phyloP scores from a whole-genome alignment of 1,140 invertebrate species.

The Pachyrhynchus sulphureomaculatus region DNA sequence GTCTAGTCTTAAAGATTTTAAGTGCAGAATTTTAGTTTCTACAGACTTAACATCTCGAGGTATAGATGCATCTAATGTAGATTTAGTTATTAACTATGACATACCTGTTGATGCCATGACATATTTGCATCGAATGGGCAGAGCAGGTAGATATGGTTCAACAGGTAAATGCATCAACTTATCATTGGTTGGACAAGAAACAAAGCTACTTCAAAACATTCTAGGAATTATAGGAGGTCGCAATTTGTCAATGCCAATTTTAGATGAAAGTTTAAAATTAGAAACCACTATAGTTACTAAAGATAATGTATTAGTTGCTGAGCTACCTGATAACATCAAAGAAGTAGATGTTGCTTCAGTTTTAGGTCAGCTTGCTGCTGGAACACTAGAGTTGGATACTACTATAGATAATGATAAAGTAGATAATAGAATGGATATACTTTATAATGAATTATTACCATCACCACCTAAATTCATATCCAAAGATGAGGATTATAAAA shows the following conservation, averaged over 20 bases:
- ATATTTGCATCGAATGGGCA: conserved; percentile 94
- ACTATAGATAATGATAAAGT: not conserved
- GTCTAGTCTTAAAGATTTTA: conserved; percentile 72
- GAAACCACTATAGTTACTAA: not conserved
- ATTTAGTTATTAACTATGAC: conserved; percentile 93
- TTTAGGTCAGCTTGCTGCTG: conserved; percentile 8
- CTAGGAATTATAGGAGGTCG: conserved; percentile 54
- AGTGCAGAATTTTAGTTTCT: conserved; percentile 83
- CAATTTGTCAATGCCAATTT: conserved; percentile 53
- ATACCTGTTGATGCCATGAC: conserved; percentile 78
- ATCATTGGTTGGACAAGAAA: conserved; percentile 60
- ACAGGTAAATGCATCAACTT: conserved; percentile 72
- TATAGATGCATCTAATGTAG: conserved; percentile 89
- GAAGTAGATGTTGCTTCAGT: not conserved
- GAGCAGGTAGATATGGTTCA: conserved; percentile 88
- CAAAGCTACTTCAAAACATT: conserved; percentile 59
- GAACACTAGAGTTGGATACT: conserved; percentile 15
- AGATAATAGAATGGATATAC: not conserved
- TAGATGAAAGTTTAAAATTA: conserved; percentile 30
- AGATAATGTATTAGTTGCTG: conserved; percentile 9
- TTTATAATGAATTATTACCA: not conserved
- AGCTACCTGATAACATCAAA: conserved; percentile 1
- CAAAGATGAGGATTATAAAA: too few relatives aligned
- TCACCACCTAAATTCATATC: not conserved
- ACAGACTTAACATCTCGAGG: conserved; percentile 87